Percentiles rank a stretch among this genome's conserved stretches.
Evolutionary conservation across 2,113 vertebrate genomes (phyloP).

Genomic region (Prionailurus bengalensis): DNA sequence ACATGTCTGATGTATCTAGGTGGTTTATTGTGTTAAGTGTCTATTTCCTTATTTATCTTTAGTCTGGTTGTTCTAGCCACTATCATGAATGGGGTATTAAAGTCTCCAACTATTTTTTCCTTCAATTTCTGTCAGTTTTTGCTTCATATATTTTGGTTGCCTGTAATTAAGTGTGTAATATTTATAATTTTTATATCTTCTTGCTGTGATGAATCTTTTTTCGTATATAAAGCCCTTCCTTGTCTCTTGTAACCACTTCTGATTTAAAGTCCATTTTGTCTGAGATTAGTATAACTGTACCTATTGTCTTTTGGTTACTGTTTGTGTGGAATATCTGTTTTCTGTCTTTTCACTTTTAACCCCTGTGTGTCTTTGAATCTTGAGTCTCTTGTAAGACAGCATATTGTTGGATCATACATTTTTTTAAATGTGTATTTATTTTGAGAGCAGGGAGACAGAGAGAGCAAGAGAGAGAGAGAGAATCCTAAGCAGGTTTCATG

Average conservation of each 20-base stretch:
- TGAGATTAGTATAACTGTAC: not conserved
- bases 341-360: not conserved
- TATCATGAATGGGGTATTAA: not conserved
- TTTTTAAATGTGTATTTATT: no score
- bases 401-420: not conserved
- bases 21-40: not conserved
- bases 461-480: no score
- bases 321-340: not conserved
- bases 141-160: not conserved
- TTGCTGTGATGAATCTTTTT: not conserved
- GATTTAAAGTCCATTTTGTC: not conserved
- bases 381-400: not conserved
- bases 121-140: not conserved
- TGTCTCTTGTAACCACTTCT: not conserved
- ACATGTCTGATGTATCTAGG: not conserved
- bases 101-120: not conserved
- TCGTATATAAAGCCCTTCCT: not conserved
- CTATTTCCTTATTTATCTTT: not conserved
- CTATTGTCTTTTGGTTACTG: not conserved
- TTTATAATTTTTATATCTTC: not conserved
- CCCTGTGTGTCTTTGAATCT: not conserved
- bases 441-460: no score
- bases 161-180: not conserved
- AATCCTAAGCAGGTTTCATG: no score
- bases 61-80: not conserved